Percentiles rank a stretch among this genome's conserved stretches.
These are phyloP conservation scores for Archegozetes longisetosus DNA, from an alignment of 1,140 invertebrate species.

Conservation along the genomic window DNA sequence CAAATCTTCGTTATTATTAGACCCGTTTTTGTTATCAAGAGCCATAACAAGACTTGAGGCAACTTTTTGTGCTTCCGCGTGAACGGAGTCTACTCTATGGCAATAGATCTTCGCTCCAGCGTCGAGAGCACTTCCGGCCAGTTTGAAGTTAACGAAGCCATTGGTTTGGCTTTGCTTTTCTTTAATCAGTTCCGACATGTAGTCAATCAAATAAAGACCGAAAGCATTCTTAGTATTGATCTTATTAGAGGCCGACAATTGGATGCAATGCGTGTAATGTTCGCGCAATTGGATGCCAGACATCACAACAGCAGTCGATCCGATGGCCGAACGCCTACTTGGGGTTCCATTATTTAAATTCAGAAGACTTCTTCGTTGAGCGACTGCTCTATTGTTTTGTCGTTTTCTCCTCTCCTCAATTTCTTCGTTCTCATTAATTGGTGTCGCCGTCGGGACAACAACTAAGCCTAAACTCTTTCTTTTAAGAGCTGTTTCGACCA, in stretches of 20 bases:
- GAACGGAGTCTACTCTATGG: conserved; percentile 56
- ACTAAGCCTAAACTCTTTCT: neutral
- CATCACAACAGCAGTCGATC: neutral
- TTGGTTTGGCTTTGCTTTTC: conserved; percentile 24
- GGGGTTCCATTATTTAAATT: neutral
- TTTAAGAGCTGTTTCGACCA: neutral
- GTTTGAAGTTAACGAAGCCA: conserved; percentile 29
- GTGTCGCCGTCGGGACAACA: neutral
- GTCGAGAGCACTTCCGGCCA: conserved; percentile 59
- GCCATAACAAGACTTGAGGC: conserved; percentile 41
- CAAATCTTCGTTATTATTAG: neutral
- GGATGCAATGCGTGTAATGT: conserved; percentile 47
- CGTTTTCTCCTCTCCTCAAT: neutral
- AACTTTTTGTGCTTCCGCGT: conserved; percentile 57
- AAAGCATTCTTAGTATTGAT: conserved; percentile 71
- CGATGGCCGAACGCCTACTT: neutral
- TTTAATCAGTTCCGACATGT: conserved; percentile 51
- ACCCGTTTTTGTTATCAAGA: conserved; percentile 25
- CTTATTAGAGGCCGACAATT: conserved; percentile 54
- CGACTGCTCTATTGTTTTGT: neutral
- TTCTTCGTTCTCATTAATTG: neutral
- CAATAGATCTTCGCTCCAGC: conserved; percentile 67
- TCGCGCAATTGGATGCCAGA: conserved; percentile 35
- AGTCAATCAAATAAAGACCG: conserved; percentile 61
- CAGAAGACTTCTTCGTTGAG: neutral